These are phyloP conservation scores for Eubasilissa splendida DNA, from an alignment of 2,888 invertebrate genomes.

Conservation along the genomic window DNA sequence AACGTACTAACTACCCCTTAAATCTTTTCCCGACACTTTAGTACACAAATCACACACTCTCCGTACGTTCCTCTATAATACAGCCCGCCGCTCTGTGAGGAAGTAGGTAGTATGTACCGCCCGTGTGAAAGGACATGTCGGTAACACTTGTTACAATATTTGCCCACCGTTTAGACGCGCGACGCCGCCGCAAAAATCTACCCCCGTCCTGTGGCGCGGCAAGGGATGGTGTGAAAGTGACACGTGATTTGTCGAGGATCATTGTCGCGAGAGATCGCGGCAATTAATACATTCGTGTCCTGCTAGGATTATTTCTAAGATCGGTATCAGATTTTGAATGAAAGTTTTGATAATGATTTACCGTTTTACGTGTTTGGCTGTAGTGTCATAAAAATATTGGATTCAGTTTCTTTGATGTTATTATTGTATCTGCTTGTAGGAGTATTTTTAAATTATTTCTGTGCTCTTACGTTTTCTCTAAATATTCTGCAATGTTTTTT, in stretches of 20 bases:
- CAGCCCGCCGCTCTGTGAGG: background rate
- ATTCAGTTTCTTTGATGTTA: no score
- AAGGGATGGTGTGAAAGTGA: slow-evolving; percentile 9
- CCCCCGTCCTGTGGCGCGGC: background rate
- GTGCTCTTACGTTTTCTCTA: no score
- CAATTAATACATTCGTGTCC: no score
- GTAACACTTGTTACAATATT: slow-evolving; percentile 38
- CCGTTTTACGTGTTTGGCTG: no score
- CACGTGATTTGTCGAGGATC: slow-evolving; percentile 28
- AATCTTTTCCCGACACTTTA: background rate
- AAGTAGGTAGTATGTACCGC: background rate
- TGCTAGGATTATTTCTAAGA: no score
- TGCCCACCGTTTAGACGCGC: slow-evolving; percentile 23
- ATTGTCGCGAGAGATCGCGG: background rate
- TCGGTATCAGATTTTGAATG: no score
- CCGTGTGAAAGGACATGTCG: slow-evolving; percentile 26
- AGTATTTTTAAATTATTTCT: no score
- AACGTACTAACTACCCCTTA: background rate
- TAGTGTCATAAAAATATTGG: no score
- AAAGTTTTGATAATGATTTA: no score
- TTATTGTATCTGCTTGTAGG: no score
- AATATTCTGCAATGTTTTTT: no score
- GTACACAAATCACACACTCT: slow-evolving; percentile 12
- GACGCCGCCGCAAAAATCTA: slow-evolving; percentile 17
- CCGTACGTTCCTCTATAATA: background rate